Conservation (phyloP, 2,797 vertebrate genomes). For the Buceros bicornis region DNA sequence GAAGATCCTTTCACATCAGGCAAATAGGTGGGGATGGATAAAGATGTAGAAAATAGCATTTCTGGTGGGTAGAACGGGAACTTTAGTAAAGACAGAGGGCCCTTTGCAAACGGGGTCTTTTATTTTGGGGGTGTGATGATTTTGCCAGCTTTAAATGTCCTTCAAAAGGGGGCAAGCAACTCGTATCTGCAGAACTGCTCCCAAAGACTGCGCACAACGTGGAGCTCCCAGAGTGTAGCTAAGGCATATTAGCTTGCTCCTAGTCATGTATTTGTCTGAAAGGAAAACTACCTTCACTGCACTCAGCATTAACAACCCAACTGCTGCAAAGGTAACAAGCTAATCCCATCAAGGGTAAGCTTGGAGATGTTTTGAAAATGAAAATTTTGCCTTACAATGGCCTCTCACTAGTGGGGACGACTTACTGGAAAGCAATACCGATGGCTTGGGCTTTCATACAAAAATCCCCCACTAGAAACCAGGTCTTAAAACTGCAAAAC, state of each 20-base stretch:
- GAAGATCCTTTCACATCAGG: not conserved
- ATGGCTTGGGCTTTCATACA: not conserved
- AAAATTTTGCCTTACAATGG: constrained; percentile 38
- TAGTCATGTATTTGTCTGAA: constrained; percentile 8
- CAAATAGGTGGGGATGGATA: not conserved
- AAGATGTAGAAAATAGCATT: not conserved
- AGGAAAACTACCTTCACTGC: constrained; percentile 17
- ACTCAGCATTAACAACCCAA: constrained; percentile 5
- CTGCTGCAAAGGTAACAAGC: not conserved
- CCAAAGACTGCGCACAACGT: accelerated
- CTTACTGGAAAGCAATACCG: constrained; percentile 48
- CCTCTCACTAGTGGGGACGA: not conserved
- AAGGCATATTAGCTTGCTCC: not conserved
- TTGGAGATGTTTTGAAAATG: constrained; percentile 45
- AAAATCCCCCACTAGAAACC: not conserved
- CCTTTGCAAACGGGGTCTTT: not conserved
- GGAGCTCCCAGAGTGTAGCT: not conserved
- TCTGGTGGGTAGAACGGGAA: not conserved
- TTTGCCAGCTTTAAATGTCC: constrained; percentile 20
- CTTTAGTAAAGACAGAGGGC: not conserved
- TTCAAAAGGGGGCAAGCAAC: not conserved
- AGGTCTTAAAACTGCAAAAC: constrained; percentile 44
- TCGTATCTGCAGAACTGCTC: not conserved
- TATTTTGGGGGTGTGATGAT: accelerated
- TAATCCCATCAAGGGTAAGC: constrained; percentile 31